Conservation (phyloP, 35 echinoderm and acorn worm species). For the Ptychodera flava region DNA sequence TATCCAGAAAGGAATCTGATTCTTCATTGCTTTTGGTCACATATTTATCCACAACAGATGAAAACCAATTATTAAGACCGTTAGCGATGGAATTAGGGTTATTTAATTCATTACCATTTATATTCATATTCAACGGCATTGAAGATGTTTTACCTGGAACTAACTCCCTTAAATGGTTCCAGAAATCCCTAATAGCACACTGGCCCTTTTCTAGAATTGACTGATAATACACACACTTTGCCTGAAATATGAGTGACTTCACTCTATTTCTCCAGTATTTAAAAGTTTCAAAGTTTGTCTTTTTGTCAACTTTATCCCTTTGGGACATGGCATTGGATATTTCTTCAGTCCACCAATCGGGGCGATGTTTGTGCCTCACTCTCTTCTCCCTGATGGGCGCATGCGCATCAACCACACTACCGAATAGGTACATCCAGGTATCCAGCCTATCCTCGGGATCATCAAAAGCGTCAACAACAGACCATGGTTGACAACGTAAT, state of each 20-base stretch:
- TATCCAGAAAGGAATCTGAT: not conserved
- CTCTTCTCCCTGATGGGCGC: constrained; percentile 13
- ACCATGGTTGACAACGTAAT: not conserved
- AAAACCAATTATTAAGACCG: constrained; percentile 15
- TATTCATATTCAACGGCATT: constrained; percentile 7
- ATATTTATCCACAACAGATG: constrained; percentile 19
- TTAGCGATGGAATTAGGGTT: constrained; percentile 7
- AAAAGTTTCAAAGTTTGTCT: not conserved
- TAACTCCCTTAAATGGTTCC: constrained; percentile 11
- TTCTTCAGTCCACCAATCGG: not conserved
- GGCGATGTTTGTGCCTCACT: not conserved
- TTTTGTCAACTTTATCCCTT: not conserved
- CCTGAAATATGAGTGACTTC: constrained; percentile 4
- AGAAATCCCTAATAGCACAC: not conserved
- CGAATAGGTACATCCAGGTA: not conserved
- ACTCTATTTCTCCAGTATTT: constrained; percentile 39
- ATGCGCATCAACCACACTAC: constrained; percentile 7
- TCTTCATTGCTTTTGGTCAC: not conserved
- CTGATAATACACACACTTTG: constrained; percentile 12
- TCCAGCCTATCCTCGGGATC: not conserved
- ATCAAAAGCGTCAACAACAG: not conserved
- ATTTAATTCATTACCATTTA: not conserved
- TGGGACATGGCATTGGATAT: not conserved
- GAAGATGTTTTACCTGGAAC: not conserved
- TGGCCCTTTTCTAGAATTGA: not conserved